Percentiles rank a stretch among this genome's conserved stretches.
phyloP scores from a whole-genome alignment of 2,797 vertebrate species.

The Gila robusta region DNA sequence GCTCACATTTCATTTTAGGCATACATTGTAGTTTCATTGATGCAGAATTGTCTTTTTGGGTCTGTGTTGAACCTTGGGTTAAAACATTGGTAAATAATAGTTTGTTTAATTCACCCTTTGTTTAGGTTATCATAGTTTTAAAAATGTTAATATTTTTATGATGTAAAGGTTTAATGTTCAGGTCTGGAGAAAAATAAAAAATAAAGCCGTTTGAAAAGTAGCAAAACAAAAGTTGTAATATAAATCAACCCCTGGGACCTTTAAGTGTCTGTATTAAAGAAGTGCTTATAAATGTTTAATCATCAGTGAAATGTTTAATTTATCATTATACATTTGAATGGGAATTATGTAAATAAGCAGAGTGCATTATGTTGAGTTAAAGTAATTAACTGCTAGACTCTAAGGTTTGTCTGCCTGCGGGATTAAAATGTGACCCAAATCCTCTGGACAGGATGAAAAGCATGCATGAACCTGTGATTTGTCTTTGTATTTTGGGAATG shows the following conservation, averaged over 20 bases:
- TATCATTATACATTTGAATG: background rate
- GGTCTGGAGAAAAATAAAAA: background rate
- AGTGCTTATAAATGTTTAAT: background rate
- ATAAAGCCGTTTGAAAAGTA: background rate
- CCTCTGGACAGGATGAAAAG: constrained; percentile 27
- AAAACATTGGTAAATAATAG: background rate
- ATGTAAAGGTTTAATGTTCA: background rate
- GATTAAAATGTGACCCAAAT: constrained; percentile 58
- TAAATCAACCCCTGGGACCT: constrained; percentile 10
- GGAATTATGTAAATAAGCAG: background rate
- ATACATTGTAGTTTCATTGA: background rate
- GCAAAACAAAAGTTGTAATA: background rate
- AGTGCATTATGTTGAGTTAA: background rate
- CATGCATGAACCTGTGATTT: background rate
- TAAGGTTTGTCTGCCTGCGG: constrained; percentile 39
- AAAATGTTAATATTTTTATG: background rate
- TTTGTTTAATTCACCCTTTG: background rate
- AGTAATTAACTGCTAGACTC: constrained; percentile 41
- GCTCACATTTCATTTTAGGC: background rate
- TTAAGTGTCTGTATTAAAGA: background rate
- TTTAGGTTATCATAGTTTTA: background rate
- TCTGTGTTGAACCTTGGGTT: background rate
- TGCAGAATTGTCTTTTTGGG: background rate
- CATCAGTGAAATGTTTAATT: constrained; percentile 6
- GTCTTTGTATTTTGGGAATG: background rate